These are phyloP conservation scores for Hydrotaea cyrtoneurina DNA, from an alignment of 2,888 invertebrate genomes.

Conservation along the genomic window DNA sequence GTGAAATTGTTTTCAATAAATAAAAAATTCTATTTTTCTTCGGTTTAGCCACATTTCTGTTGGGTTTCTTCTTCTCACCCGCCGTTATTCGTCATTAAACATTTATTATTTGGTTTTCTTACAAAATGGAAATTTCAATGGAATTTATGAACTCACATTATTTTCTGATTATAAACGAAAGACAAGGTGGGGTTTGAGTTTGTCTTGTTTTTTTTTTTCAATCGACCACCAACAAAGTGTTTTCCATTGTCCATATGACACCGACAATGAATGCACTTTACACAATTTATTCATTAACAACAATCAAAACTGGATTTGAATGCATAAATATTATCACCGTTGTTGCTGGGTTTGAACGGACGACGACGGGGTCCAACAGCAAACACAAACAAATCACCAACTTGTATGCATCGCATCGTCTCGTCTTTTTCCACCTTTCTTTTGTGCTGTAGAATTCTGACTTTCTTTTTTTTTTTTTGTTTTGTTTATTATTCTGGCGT, in stretches of 20 bases:
- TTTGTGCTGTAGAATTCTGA: neutral
- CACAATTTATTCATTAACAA: slow-evolving; percentile 39
- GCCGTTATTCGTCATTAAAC: slow-evolving; percentile 3
- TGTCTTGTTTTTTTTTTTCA: too few species aligned
- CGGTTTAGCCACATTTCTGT: slow-evolving; percentile 13
- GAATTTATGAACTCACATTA: slow-evolving; percentile 18
- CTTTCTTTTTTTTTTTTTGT: neutral
- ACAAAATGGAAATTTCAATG: neutral
- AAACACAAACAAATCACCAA: slow-evolving; percentile 24
- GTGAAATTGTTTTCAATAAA: neutral
- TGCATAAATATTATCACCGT: slow-evolving; percentile 31
- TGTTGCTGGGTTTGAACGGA: neutral
- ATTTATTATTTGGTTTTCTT: slow-evolving; percentile 9
- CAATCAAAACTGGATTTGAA: slow-evolving; percentile 39
- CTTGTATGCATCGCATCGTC: neutral
- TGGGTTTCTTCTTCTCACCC: neutral
- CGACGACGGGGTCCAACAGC: neutral
- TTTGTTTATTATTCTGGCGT: neutral
- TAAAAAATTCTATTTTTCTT: neutral
- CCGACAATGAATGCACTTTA: slow-evolving; percentile 3
- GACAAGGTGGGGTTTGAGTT: neutral
- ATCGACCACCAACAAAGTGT: slow-evolving; percentile 38
- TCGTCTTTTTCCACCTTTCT: neutral
- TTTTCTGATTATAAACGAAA: neutral
- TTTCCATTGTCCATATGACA: slow-evolving; percentile 12